phyloP scores from a whole-genome alignment of 2,113 vertebrate species.

The Mormyrus iriodes region DNA sequence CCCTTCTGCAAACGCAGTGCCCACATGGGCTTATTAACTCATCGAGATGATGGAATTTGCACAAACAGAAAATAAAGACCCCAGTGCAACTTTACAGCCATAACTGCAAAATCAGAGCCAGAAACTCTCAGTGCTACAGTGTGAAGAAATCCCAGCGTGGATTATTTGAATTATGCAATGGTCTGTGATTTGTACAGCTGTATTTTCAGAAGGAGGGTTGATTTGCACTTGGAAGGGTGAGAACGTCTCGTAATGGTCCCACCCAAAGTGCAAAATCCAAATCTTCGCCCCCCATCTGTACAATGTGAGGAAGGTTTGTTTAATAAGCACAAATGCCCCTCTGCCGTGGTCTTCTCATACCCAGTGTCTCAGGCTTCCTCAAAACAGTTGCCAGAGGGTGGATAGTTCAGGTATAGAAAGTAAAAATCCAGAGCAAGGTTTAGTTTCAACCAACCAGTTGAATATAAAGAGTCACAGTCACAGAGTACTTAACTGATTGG shows the following conservation, averaged over 20 bases:
- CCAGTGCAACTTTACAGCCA: background rate
- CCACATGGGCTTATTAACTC: background rate
- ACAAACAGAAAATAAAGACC: slow-evolving; percentile 1
- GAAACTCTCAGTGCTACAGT: background rate
- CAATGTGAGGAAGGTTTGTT: slow-evolving; percentile 13
- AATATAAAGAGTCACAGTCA: too few species aligned
- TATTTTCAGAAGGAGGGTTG: background rate
- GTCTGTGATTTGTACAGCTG: background rate
- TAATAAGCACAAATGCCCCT: background rate
- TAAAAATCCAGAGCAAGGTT: background rate
- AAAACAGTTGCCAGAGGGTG: background rate
- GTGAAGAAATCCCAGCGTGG: background rate
- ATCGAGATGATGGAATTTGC: background rate
- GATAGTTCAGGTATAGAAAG: background rate
- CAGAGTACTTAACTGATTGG: too few species aligned
- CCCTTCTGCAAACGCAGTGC: slow-evolving; percentile 15
- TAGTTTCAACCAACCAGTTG: too few species aligned
- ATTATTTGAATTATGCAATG: background rate
- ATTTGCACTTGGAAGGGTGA: slow-evolving; percentile 18
- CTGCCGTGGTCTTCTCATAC: background rate
- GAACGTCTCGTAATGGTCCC: slow-evolving; percentile 6
- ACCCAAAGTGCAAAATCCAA: background rate
- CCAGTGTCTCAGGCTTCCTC: background rate
- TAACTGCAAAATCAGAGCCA: slow-evolving; percentile 7
- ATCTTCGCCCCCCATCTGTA: slow-evolving; percentile 17